Conservation (phyloP, 2,888 invertebrate species). For the Calliphora vomitoria region DNA sequence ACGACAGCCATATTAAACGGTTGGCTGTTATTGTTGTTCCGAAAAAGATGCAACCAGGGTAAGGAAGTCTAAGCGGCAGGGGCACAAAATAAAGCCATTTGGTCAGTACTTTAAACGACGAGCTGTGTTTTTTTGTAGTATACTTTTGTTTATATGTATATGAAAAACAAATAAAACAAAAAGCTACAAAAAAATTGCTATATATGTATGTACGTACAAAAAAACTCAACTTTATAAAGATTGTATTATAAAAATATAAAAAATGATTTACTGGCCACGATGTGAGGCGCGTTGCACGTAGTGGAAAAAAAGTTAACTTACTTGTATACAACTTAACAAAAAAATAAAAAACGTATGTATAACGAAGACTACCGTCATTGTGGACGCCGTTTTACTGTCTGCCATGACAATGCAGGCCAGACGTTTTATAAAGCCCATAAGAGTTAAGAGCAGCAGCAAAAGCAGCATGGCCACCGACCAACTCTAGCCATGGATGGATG, state of each 20-base stretch:
- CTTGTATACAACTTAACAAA: too few species aligned
- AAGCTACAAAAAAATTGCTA: conserved; percentile 14
- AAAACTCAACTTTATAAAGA: conserved; percentile 56
- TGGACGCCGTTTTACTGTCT: conserved; percentile 60
- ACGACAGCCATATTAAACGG: conserved; percentile 58
- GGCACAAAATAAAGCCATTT: conserved; percentile 31
- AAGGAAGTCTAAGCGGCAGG: neutral
- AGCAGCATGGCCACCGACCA: neutral
- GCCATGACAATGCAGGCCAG: conserved; percentile 60
- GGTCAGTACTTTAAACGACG: conserved; percentile 41
- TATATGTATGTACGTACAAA: conserved; percentile 16
- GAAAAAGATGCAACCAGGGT: neutral
- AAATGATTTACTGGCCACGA: conserved; percentile 76
- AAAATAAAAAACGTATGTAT: neutral
- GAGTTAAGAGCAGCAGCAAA: conserved; percentile 40
- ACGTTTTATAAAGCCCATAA: conserved; percentile 59
- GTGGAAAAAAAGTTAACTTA: neutral
- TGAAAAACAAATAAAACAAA: conserved; percentile 34
- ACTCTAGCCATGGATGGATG: conserved; percentile 43
- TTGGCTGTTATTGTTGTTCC: conserved; percentile 31
- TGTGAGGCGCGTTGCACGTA: conserved; percentile 70
- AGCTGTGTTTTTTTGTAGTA: neutral
- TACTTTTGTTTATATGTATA: neutral
- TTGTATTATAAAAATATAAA: conserved; percentile 62
- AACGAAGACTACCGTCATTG: conserved; percentile 47